Percentiles rank a stretch among this genome's conserved stretches.
Evolutionary conservation across 2,888 invertebrate genomes (phyloP).

Genomic region (Kuschelorhynchus macadamiae): DNA sequence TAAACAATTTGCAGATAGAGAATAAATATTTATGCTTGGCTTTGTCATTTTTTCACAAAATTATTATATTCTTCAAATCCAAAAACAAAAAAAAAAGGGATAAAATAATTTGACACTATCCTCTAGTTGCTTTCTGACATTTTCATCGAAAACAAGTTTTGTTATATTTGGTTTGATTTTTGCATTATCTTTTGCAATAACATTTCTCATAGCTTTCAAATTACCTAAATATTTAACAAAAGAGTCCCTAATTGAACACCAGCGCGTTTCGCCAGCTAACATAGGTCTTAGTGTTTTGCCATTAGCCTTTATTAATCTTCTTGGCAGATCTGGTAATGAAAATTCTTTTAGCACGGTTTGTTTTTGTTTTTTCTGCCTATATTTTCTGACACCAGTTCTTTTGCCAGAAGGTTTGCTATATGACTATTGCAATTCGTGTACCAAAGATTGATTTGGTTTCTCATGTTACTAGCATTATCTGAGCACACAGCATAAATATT

Average conservation of each 20-base stretch:
- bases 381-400: neutral
- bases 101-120: slow-evolving; percentile 1
- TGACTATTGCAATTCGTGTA: neutral
- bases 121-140: slow-evolving; percentile 6
- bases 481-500: slow-evolving; percentile 7
- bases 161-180: neutral
- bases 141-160: slow-evolving; percentile 20
- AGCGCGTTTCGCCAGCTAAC: slow-evolving; percentile 19
- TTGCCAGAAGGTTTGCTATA: slow-evolving; percentile 14
- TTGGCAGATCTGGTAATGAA: neutral
- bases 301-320: neutral
- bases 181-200: neutral
- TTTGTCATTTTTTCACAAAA: neutral
- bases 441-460: neutral
- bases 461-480: slow-evolving; percentile 7
- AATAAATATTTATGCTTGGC: slow-evolving; percentile 2
- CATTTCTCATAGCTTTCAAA: slow-evolving; percentile 4
- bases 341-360: slow-evolving; percentile 17
- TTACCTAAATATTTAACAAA: slow-evolving; percentile 11
- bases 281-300: slow-evolving; percentile 9
- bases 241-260: slow-evolving; percentile 19
- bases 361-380: slow-evolving; percentile 1
- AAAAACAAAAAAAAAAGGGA: neutral
- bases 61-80: neutral
- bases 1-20: slow-evolving; percentile 5